These are phyloP conservation scores for Phyllotreta striolata DNA, from an alignment of 2,888 invertebrate genomes.

Conservation along the genomic window DNA sequence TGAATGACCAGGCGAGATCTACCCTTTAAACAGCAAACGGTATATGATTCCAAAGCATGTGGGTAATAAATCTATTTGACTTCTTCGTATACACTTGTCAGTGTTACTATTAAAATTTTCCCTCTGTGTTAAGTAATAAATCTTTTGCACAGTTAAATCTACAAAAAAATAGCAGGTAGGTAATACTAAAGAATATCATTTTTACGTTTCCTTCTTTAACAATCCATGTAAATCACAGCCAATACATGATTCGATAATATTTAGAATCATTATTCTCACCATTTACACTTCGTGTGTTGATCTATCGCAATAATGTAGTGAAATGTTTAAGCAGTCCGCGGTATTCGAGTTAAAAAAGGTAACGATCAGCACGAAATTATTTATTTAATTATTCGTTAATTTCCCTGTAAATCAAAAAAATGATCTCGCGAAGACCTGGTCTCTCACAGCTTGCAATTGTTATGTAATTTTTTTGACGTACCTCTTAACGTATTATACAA, in stretches of 20 bases:
- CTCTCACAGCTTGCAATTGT: constrained; percentile 38
- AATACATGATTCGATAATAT: too few species aligned
- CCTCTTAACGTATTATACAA: constrained; percentile 41
- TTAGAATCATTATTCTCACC: too few species aligned
- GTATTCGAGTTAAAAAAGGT: background rate
- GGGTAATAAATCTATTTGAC: too few species aligned
- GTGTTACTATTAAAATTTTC: background rate
- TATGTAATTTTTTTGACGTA: constrained; percentile 40
- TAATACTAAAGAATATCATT: too few species aligned
- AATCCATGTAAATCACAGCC: too few species aligned
- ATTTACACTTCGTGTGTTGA: too few species aligned
- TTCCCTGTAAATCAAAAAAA: constrained; percentile 11
- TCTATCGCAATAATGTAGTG: too few species aligned
- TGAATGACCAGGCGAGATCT: constrained; percentile 18
- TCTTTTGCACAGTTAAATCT: background rate
- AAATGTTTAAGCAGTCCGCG: constrained; percentile 1
- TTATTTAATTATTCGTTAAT: background rate
- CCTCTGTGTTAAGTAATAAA: background rate
- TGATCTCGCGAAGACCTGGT: constrained; percentile 18
- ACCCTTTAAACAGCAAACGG: background rate
- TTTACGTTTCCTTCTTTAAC: too few species aligned
- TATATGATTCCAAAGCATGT: background rate
- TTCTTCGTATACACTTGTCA: too few species aligned
- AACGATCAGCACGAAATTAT: background rate
- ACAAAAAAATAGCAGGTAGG: too few species aligned